Conservation (phyloP, 2,888 invertebrate species). For the Pterobdella sp. region DNA sequence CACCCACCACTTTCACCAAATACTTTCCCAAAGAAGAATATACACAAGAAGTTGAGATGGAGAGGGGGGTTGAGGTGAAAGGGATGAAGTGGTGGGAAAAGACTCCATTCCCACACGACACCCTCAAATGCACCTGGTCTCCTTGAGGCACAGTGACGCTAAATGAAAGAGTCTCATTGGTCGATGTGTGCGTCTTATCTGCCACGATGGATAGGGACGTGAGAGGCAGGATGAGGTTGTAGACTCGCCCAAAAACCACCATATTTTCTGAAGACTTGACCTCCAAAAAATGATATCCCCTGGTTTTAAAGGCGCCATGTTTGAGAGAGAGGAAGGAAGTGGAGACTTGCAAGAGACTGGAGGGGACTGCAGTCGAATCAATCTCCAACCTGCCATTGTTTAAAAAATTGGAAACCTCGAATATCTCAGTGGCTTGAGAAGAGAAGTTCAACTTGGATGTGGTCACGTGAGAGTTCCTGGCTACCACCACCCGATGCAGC, state of each 20-base stretch:
- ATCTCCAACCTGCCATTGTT: conserved; percentile 17
- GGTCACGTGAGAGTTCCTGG: conserved; percentile 14
- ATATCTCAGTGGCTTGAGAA: conserved; percentile 2
- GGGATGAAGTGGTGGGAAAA: conserved; percentile 40
- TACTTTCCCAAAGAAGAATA: conserved; percentile 43
- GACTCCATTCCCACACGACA: conserved; percentile 19
- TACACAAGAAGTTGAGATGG: conserved; percentile 28
- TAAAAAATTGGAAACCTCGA: conserved; percentile 8
- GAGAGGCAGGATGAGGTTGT: conserved; percentile 21
- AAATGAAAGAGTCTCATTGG: conserved; percentile 17
- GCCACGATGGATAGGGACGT: background rate
- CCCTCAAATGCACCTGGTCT: conserved; percentile 34
- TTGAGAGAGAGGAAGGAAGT: background rate
- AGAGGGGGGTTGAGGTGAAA: conserved; percentile 15
- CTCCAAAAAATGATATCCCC: conserved; percentile 30
- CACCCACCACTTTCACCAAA: conserved; percentile 39
- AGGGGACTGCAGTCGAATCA: conserved; percentile 2
- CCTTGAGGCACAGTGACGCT: conserved; percentile 42
- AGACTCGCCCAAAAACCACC: conserved; percentile 5
- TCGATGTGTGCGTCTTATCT: conserved; percentile 10
- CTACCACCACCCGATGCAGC: background rate
- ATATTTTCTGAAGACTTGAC: conserved; percentile 10
- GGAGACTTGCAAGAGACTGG: background rate
- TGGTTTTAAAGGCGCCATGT: background rate
- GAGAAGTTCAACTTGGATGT: conserved; percentile 15